phyloP scores from a whole-genome alignment of 2,113 vertebrate genomes.

The Paracanthobrama guichenoti region DNA sequence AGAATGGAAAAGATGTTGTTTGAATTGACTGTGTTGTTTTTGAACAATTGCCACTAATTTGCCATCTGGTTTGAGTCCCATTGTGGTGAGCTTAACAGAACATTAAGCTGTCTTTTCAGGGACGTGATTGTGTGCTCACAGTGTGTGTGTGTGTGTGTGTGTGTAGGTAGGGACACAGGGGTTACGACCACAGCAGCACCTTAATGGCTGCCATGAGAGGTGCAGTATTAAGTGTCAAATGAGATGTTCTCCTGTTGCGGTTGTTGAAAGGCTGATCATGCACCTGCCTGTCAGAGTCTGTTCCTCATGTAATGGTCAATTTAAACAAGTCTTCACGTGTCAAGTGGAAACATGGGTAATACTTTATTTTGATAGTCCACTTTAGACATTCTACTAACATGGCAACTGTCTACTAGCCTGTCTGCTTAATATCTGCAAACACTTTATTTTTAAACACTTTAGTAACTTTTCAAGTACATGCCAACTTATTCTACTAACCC shows the following conservation, averaged over 20 bases:
- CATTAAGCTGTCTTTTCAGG: slow-evolving; percentile 71
- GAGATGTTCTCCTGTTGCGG: background rate
- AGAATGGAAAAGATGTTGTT: slow-evolving; percentile 16
- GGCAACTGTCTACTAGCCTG: background rate
- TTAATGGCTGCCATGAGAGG: background rate
- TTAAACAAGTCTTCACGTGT: background rate
- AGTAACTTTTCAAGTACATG: too few relatives aligned
- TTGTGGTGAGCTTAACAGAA: slow-evolving; percentile 67
- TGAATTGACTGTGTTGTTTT: slow-evolving; percentile 69
- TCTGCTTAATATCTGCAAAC: too few relatives aligned
- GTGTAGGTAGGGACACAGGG: background rate
- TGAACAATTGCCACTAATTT: slow-evolving; percentile 78
- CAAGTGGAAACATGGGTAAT: background rate
- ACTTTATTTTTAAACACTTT: too few relatives aligned
- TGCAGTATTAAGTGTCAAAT: slow-evolving; percentile 9
- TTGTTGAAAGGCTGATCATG: slow-evolving; percentile 11
- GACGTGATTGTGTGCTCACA: slow-evolving; percentile 28
- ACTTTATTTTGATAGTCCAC: background rate
- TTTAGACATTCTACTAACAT: too few relatives aligned
- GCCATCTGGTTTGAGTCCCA: slow-evolving; percentile 74
- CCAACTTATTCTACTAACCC: too few relatives aligned
- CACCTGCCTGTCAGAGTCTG: background rate
- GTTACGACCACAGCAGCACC: slow-evolving; percentile 54
- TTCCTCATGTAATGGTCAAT: background rate
- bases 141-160: slow-evolving; percentile 25